phyloP scores from a whole-genome alignment of 2,888 invertebrate species.

The Drosophila cyrtoloma region DNA sequence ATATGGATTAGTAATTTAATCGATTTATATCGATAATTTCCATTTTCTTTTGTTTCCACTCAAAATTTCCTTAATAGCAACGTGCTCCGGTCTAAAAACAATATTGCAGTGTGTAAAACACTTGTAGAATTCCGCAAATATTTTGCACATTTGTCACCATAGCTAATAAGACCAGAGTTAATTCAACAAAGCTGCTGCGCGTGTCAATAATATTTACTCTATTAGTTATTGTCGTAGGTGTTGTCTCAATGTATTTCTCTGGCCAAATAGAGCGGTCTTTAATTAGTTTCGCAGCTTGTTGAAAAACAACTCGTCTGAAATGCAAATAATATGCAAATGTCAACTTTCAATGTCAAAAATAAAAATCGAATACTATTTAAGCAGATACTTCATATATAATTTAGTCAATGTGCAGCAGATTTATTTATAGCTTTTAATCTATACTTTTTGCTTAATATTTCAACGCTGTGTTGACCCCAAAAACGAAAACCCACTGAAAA shows the following conservation, averaged over 20 bases:
- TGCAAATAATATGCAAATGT: conserved; percentile 29
- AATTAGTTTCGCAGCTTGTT: conserved; percentile 35
- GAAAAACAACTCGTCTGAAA: conserved; percentile 23
- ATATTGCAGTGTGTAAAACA: neutral
- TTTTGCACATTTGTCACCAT: neutral
- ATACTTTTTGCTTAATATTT: neutral
- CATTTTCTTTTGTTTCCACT: neutral
- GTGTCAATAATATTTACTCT: conserved; percentile 3
- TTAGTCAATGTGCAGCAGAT: neutral
- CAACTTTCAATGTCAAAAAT: conserved; percentile 27
- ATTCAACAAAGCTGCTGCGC: conserved; percentile 1
- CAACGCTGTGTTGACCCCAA: conserved; percentile 23
- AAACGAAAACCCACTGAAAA: neutral
- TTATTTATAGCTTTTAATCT: neutral
- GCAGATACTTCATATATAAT: neutral
- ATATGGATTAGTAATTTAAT: neutral
- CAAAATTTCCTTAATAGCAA: neutral
- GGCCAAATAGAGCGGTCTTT: conserved; percentile 12
- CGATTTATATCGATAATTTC: neutral
- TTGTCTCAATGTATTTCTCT: conserved; percentile 3
- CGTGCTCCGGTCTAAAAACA: neutral
- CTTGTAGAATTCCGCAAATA: neutral
- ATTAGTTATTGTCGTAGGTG: conserved; percentile 5
- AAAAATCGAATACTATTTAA: neutral
- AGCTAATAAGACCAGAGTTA: neutral